A percentile compares a stretch with the other conserved stretches of the same genome.
Conservation (phyloP, 2,797 vertebrate genomes). For the Clarias laeviceps region DNA sequence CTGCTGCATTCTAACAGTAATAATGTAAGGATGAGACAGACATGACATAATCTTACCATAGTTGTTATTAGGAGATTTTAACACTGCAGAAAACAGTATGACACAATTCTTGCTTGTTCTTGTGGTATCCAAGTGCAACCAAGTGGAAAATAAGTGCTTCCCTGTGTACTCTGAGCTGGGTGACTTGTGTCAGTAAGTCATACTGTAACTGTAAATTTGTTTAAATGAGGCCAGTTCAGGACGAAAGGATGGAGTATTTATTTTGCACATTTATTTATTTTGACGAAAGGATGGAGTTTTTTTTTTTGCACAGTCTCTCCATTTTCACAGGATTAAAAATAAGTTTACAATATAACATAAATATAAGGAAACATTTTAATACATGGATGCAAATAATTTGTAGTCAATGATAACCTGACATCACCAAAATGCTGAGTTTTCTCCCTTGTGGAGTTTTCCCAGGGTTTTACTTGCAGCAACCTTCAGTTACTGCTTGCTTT, state of each 20-base stretch:
- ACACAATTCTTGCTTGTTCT: not conserved
- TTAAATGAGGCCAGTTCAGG: not conserved
- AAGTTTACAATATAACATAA: too few relatives aligned
- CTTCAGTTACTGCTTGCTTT: too few relatives aligned
- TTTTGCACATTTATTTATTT: too few relatives aligned
- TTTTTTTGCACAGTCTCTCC: too few relatives aligned
- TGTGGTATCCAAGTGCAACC: conserved; percentile 4
- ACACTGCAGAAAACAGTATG: not conserved
- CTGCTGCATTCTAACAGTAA: not conserved
- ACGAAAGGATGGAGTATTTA: not conserved
- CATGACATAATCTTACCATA: not conserved
- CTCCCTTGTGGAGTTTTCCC: too few relatives aligned
- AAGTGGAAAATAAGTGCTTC: not conserved
- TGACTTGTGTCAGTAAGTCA: not conserved
- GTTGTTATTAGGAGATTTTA: not conserved
- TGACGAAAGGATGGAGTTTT: not conserved
- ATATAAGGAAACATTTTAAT: too few relatives aligned
- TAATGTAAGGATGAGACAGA: not conserved
- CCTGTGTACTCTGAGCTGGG: not conserved
- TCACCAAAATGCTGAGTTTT: too few relatives aligned
- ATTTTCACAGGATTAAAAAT: too few relatives aligned
- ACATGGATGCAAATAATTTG: too few relatives aligned
- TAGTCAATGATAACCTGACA: too few relatives aligned
- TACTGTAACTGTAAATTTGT: not conserved
- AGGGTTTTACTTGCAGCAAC: too few relatives aligned